Conservation (phyloP, 2,113 vertebrate genomes). For the Budorcas taxicolor region DNA sequence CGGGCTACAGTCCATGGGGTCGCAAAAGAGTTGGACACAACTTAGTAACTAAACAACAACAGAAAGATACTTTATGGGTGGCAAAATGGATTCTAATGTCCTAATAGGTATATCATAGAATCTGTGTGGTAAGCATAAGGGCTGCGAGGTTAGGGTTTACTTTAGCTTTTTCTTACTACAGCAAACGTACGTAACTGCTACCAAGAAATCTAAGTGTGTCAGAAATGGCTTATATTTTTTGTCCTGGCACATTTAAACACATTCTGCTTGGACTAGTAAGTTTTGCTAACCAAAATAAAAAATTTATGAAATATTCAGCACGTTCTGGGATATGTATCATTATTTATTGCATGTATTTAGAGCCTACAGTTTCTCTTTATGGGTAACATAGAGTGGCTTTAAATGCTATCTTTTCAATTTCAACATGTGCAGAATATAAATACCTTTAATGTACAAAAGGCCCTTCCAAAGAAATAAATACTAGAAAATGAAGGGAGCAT, state of each 20-base stretch:
- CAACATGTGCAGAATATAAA: background rate
- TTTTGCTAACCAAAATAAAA: slow-evolving; percentile 13
- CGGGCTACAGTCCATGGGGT: background rate
- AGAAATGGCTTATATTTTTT: background rate
- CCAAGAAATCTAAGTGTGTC: background rate
- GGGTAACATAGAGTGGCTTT: background rate
- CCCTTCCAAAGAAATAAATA: slow-evolving; percentile 20
- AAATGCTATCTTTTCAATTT: background rate
- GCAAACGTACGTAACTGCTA: background rate
- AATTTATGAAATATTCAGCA: slow-evolving; percentile 23
- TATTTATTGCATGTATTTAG: background rate
- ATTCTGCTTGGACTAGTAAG: background rate
- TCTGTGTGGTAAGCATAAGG: background rate
- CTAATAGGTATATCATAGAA: background rate
- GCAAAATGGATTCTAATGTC: background rate
- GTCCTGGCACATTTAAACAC: background rate
- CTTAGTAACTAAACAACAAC: background rate
- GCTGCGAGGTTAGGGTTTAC: background rate
- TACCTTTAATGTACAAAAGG: background rate
- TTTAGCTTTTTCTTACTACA: background rate
- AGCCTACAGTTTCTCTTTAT: background rate
- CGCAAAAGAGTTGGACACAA: background rate
- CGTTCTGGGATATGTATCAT: background rate
- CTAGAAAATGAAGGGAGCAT: background rate
- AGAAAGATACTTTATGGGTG: background rate